Conservation (phyloP, 2,888 invertebrate species). For the Dastarcus helophoroides region DNA sequence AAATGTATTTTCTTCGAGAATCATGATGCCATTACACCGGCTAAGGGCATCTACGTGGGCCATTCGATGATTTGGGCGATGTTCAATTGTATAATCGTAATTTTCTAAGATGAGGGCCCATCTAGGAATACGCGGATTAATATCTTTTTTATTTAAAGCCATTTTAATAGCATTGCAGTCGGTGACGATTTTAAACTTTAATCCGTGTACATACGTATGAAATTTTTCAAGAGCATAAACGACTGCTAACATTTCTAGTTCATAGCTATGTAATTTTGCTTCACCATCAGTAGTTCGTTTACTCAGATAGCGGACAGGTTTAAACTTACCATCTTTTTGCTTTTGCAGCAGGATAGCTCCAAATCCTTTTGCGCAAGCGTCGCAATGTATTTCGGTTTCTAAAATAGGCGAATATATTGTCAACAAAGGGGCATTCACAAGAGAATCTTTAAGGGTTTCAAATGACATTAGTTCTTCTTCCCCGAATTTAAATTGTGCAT, state of each 20-base stretch:
- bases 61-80: slow-evolving; percentile 15
- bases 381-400: slow-evolving; percentile 27
- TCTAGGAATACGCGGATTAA: slow-evolving; percentile 1
- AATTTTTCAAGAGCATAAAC: slow-evolving; percentile 21
- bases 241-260: slow-evolving; percentile 23
- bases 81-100: slow-evolving; percentile 2
- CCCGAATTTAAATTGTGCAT: slow-evolving; percentile 18
- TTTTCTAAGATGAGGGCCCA: slow-evolving; percentile 3
- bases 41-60: slow-evolving; percentile 25
- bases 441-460: slow-evolving; percentile 15
- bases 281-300: slow-evolving; percentile 22
- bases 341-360: slow-evolving; percentile 25
- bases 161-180: slow-evolving; percentile 21
- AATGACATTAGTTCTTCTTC: slow-evolving; percentile 16
- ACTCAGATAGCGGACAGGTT: slow-evolving; percentile 26
- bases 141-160: slow-evolving; percentile 2
- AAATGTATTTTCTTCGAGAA: slow-evolving; percentile 18
- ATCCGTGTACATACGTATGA: slow-evolving; percentile 21
- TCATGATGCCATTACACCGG: slow-evolving; percentile 14
- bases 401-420: slow-evolving; percentile 21
- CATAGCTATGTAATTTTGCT: slow-evolving; percentile 26
- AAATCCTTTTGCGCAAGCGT: slow-evolving; percentile 24
- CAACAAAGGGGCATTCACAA: slow-evolving; percentile 20
- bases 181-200: slow-evolving; percentile 22
- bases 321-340: slow-evolving; percentile 20